Conservation (phyloP, 2,888 invertebrate species). For the Sesamia inferens region DNA sequence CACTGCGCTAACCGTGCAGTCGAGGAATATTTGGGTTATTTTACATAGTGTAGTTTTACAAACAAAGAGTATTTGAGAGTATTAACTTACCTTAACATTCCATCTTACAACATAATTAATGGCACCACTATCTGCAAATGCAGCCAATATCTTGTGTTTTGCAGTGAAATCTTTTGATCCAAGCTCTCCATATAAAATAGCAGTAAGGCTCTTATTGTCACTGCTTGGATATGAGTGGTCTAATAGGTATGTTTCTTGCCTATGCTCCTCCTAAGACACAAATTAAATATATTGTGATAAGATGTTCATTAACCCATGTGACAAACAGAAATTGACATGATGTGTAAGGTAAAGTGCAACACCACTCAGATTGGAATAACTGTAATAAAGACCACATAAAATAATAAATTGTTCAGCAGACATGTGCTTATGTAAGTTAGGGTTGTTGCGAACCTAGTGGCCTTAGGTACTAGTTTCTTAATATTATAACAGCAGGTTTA, state of each 20-base stretch:
- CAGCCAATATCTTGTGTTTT: conserved; percentile 93
- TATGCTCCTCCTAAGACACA: conserved; percentile 78
- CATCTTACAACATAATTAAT: conserved; percentile 97
- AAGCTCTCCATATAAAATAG: conserved; percentile 97
- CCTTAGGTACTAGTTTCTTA: not conserved
- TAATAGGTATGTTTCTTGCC: conserved; percentile 92
- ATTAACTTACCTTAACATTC: conserved; percentile 92
- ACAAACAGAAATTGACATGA: not conserved
- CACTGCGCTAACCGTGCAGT: too few species aligned
- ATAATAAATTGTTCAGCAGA: not conserved
- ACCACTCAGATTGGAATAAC: not conserved
- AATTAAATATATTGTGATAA: conserved; percentile 1
- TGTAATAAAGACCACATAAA: not conserved
- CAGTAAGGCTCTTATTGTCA: conserved; percentile 92
- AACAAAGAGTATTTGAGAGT: not conserved
- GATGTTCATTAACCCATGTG: not conserved
- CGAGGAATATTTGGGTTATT: not conserved
- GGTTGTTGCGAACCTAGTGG: not conserved
- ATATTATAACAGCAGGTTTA: not conserved
- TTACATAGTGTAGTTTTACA: not conserved
- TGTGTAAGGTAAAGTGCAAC: too few species aligned
- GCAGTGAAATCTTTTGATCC: conserved; percentile 93
- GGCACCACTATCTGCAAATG: conserved; percentile 91
- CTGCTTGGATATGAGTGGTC: conserved; percentile 96
- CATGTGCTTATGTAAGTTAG: not conserved